phyloP scores from a whole-genome alignment of 2,113 vertebrate species.

The Hyla sarda region DNA sequence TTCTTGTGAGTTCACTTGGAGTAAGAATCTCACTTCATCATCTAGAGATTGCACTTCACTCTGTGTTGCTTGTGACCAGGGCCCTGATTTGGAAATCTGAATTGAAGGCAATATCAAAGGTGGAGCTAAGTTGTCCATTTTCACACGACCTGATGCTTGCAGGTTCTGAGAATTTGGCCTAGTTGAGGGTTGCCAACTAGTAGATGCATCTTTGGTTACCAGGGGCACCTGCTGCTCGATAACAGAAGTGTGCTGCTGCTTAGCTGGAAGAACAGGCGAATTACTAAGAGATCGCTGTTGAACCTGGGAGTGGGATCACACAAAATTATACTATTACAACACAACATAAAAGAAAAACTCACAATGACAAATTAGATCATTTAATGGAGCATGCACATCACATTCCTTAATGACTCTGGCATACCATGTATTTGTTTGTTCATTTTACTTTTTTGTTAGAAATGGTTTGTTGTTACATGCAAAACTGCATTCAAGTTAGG shows the following conservation, averaged over 20 bases:
- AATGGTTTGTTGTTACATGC: slow-evolving; percentile 27
- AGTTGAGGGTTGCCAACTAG: slow-evolving; percentile 70
- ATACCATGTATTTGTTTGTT: slow-evolving; percentile 29
- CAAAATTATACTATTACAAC: slow-evolving; percentile 68
- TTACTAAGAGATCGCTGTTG: slow-evolving; percentile 80
- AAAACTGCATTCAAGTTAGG: neutral
- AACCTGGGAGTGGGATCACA: slow-evolving; percentile 77
- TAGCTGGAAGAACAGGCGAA: slow-evolving; percentile 73
- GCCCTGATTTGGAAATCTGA: slow-evolving; percentile 60
- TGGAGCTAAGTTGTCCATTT: slow-evolving; percentile 55
- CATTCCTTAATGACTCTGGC: slow-evolving; percentile 41
- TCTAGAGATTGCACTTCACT: slow-evolving; percentile 50
- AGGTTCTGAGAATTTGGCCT: slow-evolving; percentile 59
- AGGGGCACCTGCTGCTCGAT: slow-evolving; percentile 61
- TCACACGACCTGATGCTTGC: slow-evolving; percentile 46
- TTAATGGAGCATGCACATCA: slow-evolving; percentile 53
- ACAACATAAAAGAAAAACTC: slow-evolving; percentile 56
- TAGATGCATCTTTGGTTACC: slow-evolving; percentile 58
- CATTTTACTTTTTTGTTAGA: slow-evolving; percentile 28
- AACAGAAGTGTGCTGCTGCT: slow-evolving; percentile 72
- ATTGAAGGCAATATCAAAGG: slow-evolving; percentile 57
- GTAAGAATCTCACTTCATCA: slow-evolving; percentile 45
- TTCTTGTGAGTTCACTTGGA: slow-evolving; percentile 61
- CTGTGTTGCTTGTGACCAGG: slow-evolving; percentile 46
- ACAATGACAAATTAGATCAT: slow-evolving; percentile 56